Evolutionary conservation across 92 coral and sea anemone species (phyloP).

Genomic region (Zoanthus sociatus): DNA sequence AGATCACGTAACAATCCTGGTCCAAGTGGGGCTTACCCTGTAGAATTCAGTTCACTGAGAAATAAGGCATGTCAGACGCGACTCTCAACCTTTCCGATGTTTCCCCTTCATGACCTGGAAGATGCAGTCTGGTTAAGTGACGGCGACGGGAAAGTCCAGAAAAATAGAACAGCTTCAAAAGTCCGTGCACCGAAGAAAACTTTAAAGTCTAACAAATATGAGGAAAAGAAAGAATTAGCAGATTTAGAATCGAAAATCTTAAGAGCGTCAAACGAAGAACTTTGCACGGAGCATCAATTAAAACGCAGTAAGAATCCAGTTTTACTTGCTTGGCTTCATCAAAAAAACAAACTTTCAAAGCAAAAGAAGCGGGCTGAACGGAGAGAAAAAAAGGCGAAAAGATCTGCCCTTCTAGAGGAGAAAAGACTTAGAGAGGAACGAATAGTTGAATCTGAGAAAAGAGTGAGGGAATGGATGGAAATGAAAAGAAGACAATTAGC

Average conservation of each 20-base stretch:
- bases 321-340: slow-evolving; percentile 86
- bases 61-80: slow-evolving; percentile 84
- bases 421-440: slow-evolving; percentile 62
- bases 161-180: background rate
- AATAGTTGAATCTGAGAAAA: slow-evolving; percentile 57
- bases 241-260: slow-evolving; percentile 26
- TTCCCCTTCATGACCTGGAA: slow-evolving; percentile 69
- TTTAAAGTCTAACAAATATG: slow-evolving; percentile 21
- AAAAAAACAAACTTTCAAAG: slow-evolving; percentile 72
- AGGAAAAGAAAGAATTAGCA: background rate
- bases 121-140: slow-evolving; percentile 89
- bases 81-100: slow-evolving; percentile 78
- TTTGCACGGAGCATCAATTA: slow-evolving; percentile 84
- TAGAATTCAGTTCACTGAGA: slow-evolving; percentile 56
- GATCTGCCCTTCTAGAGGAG: slow-evolving; percentile 77
- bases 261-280: slow-evolving; percentile 66
- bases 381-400: slow-evolving; percentile 76
- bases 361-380: slow-evolving; percentile 75
- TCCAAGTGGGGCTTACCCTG: slow-evolving; percentile 80
- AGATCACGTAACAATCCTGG: slow-evolving; percentile 36
- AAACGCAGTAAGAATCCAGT: slow-evolving; percentile 81
- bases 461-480: slow-evolving; percentile 76
- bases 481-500: slow-evolving; percentile 54
- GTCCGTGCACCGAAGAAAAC: slow-evolving; percentile 6
- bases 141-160: slow-evolving; percentile 40